Percentiles rank a stretch among this genome's conserved stretches.
Conservation (phyloP, 2,113 vertebrate species). For the Boulengeromyrus knoepffleri region DNA sequence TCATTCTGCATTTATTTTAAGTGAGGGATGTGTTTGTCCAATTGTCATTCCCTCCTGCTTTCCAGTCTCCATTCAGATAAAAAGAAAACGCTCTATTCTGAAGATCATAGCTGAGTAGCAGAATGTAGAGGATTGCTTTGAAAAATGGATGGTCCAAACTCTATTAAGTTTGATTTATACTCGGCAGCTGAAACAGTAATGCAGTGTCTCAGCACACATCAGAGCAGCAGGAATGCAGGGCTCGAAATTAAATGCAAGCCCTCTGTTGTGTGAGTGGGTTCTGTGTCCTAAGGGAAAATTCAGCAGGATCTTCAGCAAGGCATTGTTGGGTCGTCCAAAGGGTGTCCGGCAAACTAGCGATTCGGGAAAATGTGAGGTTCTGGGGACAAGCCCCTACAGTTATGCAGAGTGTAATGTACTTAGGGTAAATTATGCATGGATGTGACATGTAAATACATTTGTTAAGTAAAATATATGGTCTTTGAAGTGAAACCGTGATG, state of each 20-base stretch:
- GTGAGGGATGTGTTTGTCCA: conserved; percentile 39
- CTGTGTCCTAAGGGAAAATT: conserved; percentile 17
- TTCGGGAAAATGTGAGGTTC: neutral
- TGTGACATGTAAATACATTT: neutral
- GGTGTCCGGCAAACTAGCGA: neutral
- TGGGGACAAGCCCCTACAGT: neutral
- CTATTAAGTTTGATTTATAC: conserved; percentile 46
- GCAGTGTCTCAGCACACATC: conserved; percentile 40
- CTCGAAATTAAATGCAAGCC: conserved; percentile 17
- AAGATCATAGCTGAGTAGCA: conserved; percentile 50
- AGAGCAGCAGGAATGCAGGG: conserved; percentile 31
- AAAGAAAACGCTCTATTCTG: conserved; percentile 43
- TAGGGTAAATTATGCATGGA: neutral
- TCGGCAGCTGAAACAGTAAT: conserved; percentile 31
- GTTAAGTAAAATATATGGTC: neutral
- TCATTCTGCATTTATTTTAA: conserved; percentile 35
- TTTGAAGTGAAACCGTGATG: neutral
- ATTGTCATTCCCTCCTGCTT: conserved; percentile 41
- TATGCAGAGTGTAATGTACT: neutral
- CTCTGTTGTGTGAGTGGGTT: conserved; percentile 8
- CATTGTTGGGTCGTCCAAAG: neutral
- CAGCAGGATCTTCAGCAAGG: neutral
- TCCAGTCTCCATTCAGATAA: conserved; percentile 32
- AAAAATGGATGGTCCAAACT: conserved; percentile 39
- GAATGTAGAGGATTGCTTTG: conserved; percentile 39